Conservation (phyloP, 2,888 invertebrate species). For the Orthosia cruda region DNA sequence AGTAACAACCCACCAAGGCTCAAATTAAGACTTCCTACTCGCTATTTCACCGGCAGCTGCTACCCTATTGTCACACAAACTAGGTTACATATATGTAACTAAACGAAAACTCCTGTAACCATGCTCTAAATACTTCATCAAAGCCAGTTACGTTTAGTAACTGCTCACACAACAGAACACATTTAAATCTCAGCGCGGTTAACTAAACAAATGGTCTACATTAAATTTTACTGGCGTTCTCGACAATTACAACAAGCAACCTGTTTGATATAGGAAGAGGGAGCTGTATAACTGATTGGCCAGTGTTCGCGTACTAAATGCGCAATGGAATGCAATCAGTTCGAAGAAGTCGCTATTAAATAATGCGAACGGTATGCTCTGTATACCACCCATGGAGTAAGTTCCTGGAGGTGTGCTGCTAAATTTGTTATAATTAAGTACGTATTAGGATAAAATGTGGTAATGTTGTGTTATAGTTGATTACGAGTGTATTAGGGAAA, state of each 20-base stretch:
- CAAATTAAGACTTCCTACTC: constrained; percentile 48
- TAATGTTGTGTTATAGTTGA: constrained; percentile 19
- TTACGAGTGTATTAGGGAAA: neutral
- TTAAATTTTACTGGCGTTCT: constrained; percentile 53
- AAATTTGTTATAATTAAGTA: constrained; percentile 49
- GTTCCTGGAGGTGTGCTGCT: constrained; percentile 55
- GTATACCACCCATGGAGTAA: constrained; percentile 68
- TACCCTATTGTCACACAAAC: constrained; percentile 40
- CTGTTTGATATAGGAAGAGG: constrained; percentile 49
- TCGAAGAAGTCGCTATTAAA: constrained; percentile 54
- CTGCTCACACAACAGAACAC: constrained; percentile 53
- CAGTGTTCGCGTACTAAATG: constrained; percentile 43
- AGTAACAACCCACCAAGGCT: constrained; percentile 1
- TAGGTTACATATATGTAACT: constrained; percentile 39
- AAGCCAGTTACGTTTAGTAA: constrained; percentile 50
- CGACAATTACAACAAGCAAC: constrained; percentile 50
- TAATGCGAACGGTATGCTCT: constrained; percentile 35
- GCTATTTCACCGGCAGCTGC: constrained; percentile 13
- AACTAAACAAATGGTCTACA: constrained; percentile 57
- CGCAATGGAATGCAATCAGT: constrained; percentile 55
- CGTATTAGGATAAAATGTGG: constrained; percentile 29
- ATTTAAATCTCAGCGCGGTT: constrained; percentile 56
- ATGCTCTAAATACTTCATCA: constrained; percentile 50
- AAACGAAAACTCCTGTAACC: constrained; percentile 41
- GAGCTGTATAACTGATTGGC: constrained; percentile 33